Percentiles rank a stretch among this genome's conserved stretches.
These are phyloP conservation scores for Leptopilina clavipes DNA, from an alignment of 1,140 invertebrate genomes.

Conservation along the genomic window DNA sequence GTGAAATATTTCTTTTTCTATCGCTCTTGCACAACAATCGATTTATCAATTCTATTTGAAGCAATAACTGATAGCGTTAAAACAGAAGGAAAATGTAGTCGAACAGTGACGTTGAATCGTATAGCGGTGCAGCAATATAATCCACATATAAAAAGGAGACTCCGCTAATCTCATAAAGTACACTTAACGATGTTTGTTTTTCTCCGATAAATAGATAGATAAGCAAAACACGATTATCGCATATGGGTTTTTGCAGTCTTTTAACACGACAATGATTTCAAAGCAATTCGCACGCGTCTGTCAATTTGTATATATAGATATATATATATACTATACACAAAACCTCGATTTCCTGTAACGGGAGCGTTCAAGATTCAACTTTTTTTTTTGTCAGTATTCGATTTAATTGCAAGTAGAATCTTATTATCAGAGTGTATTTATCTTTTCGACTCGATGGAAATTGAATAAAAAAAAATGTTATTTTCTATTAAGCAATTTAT, in stretches of 20 bases:
- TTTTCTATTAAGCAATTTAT: conserved; percentile 33
- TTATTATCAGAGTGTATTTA: conserved; percentile 13
- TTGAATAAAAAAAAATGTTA: neutral
- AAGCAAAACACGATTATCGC: conserved; percentile 31
- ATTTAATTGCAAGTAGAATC: conserved; percentile 27
- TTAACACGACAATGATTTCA: conserved; percentile 35
- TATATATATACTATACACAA: neutral
- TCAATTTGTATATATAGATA: neutral
- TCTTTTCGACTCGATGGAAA: neutral
- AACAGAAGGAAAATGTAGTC: no score
- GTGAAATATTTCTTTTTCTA: no score
- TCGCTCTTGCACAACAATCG: no score
- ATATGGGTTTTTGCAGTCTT: conserved; percentile 25
- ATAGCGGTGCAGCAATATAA: neutral
- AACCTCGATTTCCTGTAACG: conserved; percentile 24
- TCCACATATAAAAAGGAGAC: neutral
- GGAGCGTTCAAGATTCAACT: conserved; percentile 17
- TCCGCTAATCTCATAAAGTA: conserved; percentile 29
- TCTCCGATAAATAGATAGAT: conserved; percentile 19
- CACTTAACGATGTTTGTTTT: conserved; percentile 33
- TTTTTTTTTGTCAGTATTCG: neutral
- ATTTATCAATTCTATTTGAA: no score
- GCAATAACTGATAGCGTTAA: no score
- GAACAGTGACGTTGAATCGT: no score
- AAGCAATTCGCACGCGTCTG: conserved; percentile 22